phyloP scores from a whole-genome alignment of 2,797 vertebrate genomes.

The Hipposideros larvatus region DNA sequence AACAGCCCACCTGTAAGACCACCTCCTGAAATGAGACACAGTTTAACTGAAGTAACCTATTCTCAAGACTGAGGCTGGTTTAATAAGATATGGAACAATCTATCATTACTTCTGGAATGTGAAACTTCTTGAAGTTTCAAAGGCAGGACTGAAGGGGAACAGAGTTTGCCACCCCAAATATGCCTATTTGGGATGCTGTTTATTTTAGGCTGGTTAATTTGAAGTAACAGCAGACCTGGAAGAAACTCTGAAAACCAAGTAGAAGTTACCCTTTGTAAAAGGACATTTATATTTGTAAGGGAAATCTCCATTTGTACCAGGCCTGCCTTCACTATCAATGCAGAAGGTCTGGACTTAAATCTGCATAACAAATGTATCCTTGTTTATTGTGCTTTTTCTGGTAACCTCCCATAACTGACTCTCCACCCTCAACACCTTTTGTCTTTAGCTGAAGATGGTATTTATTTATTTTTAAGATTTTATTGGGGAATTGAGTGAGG shows the following conservation, averaged over 20 bases:
- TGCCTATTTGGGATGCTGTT: background rate
- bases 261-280: background rate
- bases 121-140: conserved; percentile 2
- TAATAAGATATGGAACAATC: background rate
- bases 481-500: too few relatives aligned
- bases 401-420: background rate
- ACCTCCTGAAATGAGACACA: background rate
- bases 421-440: too few relatives aligned
- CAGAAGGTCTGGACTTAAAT: background rate
- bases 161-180: background rate
- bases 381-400: background rate
- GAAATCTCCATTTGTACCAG: background rate
- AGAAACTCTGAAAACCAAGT: background rate
- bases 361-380: background rate
- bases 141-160: background rate
- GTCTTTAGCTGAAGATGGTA: background rate
- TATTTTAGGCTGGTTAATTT: background rate
- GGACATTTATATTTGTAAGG: background rate
- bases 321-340: background rate
- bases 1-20: background rate
- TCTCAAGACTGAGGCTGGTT: background rate
- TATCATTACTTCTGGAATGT: background rate
- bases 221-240: background rate
- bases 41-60: background rate
- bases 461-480: background rate